phyloP scores from a whole-genome alignment of 2,797 vertebrate species.

The Oreochromis mossambicus region DNA sequence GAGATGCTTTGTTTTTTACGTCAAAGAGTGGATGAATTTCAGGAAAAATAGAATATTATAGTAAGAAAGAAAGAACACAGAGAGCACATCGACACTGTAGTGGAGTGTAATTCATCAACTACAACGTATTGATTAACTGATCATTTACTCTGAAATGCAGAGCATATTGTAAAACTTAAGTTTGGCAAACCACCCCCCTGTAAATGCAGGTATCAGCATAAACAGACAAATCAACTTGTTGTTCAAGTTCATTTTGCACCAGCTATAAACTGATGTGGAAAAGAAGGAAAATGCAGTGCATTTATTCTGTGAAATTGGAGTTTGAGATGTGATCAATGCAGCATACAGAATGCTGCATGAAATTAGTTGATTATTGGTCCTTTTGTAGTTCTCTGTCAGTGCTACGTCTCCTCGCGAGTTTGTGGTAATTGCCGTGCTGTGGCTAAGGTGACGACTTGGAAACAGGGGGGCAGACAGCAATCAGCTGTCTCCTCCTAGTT shows the following conservation, averaged over 20 bases:
- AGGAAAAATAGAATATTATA: background rate
- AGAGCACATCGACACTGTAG: background rate
- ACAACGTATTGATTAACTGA: background rate
- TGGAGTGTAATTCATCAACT: background rate
- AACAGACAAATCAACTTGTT: background rate
- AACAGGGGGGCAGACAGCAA: constrained; percentile 42
- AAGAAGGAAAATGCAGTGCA: background rate
- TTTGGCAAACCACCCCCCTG: background rate
- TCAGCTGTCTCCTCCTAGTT: constrained; percentile 43
- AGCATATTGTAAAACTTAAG: background rate
- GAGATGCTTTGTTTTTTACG: background rate
- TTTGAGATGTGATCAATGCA: background rate
- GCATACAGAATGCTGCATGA: background rate
- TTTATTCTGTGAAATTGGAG: background rate
- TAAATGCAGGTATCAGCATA: background rate
- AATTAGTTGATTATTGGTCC: background rate
- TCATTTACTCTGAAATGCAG: background rate
- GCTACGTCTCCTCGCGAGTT: background rate
- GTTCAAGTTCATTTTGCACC: background rate
- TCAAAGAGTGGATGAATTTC: background rate
- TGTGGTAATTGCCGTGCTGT: constrained; percentile 38
- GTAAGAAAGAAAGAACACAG: background rate
- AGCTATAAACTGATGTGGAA: background rate
- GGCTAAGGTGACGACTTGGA: constrained; percentile 21
- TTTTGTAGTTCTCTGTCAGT: background rate